Percentiles rank a stretch among this genome's conserved stretches.
Conservation (phyloP, 2,797 vertebrate genomes). For the Gallinago stenura region DNA sequence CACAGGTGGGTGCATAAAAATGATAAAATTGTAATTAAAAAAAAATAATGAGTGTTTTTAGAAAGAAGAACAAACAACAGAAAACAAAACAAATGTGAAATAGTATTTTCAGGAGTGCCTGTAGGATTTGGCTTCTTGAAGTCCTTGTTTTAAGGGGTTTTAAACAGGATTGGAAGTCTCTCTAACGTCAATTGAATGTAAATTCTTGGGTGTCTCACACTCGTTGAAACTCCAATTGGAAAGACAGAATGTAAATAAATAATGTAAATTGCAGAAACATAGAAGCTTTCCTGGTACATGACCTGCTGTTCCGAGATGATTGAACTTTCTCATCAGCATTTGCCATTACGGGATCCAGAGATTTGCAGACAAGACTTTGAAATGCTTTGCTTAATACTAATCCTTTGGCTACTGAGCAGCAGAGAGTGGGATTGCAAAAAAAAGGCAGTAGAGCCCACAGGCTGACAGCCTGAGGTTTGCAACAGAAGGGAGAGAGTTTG, state of each 20-base stretch:
- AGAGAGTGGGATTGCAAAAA: background rate
- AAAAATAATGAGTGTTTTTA: background rate
- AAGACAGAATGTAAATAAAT: background rate
- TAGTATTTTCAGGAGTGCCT: background rate
- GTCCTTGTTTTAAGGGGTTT: background rate
- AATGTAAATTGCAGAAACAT: background rate
- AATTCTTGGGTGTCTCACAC: background rate
- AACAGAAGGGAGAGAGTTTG: background rate
- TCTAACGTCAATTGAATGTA: background rate
- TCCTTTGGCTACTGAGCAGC: background rate
- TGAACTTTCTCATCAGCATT: slow-evolving; percentile 20
- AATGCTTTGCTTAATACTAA: background rate
- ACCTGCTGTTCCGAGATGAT: background rate
- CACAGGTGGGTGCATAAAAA: background rate
- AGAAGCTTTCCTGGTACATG: background rate
- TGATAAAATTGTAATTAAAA: background rate
- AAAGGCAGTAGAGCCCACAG: background rate
- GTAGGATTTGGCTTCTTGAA: background rate
- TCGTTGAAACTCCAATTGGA: background rate
- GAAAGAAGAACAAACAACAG: background rate
- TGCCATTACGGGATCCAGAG: background rate
- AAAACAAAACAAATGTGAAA: background rate
- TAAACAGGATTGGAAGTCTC: background rate
- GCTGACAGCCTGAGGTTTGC: background rate
- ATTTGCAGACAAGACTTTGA: background rate